Evolutionary conservation across 1,140 invertebrate genomes (phyloP).

Genomic region (Trichonephila inaurata): DNA sequence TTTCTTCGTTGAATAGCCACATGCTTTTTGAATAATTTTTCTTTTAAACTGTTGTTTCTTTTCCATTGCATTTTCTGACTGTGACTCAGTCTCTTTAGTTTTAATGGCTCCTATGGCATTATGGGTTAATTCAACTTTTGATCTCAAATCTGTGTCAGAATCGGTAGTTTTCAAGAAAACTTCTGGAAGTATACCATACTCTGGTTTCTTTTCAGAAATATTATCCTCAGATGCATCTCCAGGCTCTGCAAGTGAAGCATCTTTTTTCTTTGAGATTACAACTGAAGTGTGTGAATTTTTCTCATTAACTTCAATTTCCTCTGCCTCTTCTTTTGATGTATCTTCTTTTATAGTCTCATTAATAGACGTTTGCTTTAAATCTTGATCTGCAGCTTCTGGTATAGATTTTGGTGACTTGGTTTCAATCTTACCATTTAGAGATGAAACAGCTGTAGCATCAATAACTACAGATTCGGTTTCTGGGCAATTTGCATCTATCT

Average conservation of each 20-base stretch:
- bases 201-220: not conserved
- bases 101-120: not conserved
- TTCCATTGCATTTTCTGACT: not conserved
- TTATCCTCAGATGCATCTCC: not conserved
- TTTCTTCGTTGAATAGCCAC: not conserved
- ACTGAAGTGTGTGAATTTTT: not conserved
- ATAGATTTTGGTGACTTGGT: not conserved
- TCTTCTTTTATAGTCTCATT: not conserved
- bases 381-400: not conserved
- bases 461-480: not conserved
- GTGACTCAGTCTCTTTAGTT: not conserved
- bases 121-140: not conserved
- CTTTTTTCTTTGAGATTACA: not conserved
- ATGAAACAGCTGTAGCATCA: not conserved
- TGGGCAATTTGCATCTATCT: not conserved
- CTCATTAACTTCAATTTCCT: not conserved
- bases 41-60: not conserved
- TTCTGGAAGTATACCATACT: not conserved
- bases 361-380: not conserved
- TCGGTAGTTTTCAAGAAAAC: not conserved
- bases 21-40: not conserved
- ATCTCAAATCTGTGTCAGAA: not conserved
- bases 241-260: not conserved
- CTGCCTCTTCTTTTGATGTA: not conserved
- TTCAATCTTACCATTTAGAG: not conserved